Evolutionary conservation across 2,797 vertebrate species (phyloP), one percentile per base, ranked within the genome.

Genomic region (Hirundo rustica): DNA sequence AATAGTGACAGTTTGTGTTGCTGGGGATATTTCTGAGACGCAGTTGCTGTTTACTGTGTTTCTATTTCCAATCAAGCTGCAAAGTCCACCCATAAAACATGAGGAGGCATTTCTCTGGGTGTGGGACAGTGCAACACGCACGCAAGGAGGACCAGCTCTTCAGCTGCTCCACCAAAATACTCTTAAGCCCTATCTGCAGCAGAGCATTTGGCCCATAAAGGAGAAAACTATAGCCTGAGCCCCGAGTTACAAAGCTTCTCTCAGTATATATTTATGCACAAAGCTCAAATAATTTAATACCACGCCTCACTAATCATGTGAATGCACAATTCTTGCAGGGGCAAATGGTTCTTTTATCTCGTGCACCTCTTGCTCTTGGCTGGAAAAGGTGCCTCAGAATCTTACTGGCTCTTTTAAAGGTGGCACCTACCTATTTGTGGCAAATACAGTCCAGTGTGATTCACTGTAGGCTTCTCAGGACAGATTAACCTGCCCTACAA

Each of bases 201-300:
- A 47, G 15, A 54, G 40, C 3, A 51, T 84, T 76, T 64, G 55
- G 71, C 77, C 83, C 77, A 38, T 0, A 1, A 72, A 48, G 57
- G 87, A 84, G 29, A 78, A 84, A 93, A 78, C 66, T 32, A 30
- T 0, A 60, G 58, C 70, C 82, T 32, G 85, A 92, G 67, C 16
- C 53, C 53, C 53, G 79, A 47, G 78, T 74, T 68, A 80, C n/a
- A 2, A 57, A 84, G 53, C 60, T 77, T 60, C 58, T 93, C 91
- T 82, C 9, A 0, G 32, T 83, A 93, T 65, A 77, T 91, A 97
- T 80, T 90, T 91, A 94, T 66, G 94, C 88, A 94, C 83, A 71
- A 85, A 95, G 92, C 91, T 93, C 93, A 74, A 95, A 93, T 95
- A 95, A 96, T 95, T 96, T 94, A 94, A 96, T 95, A 87, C 77